Evolutionary conservation across 1,140 invertebrate genomes (phyloP).

Genomic region (Acromyrmex heyeri): DNA sequence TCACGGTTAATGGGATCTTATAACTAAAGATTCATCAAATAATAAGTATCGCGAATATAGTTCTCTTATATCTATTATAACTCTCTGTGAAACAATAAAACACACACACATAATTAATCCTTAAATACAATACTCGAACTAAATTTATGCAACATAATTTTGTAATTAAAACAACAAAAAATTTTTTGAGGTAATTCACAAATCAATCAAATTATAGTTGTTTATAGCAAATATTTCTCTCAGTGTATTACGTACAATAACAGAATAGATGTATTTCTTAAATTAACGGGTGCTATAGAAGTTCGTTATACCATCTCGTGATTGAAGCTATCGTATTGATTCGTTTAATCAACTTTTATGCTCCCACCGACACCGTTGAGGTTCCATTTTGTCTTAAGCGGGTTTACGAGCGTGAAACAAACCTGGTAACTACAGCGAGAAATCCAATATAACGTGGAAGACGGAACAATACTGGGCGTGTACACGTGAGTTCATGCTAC

Average conservation of each 20-base stretch:
- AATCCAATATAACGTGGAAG: constrained; percentile 55
- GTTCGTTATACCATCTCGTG: constrained; percentile 24
- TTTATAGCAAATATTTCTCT: not conserved
- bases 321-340: constrained; percentile 44
- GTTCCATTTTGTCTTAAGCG: constrained; percentile 54
- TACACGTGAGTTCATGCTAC: not conserved
- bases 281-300: not conserved
- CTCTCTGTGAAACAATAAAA: not conserved
- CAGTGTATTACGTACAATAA: not conserved
- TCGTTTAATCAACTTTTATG: constrained; percentile 58
- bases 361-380: constrained; percentile 1
- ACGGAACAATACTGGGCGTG: constrained; percentile 22
- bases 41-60: not conserved
- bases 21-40: not conserved
- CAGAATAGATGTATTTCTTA: not conserved
- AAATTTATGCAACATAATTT: no score
- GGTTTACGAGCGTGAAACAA: constrained; percentile 48
- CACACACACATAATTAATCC: not conserved
- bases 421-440: constrained; percentile 42
- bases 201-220: not conserved
- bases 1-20: not conserved
- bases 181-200: no score
- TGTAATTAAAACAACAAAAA: no score
- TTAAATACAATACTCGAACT: no score
- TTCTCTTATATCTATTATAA: not conserved